A percentile compares a stretch with the other conserved stretches of the same genome.
Conservation (phyloP, 2,113 vertebrate species). For the Athene cunicularia region DNA sequence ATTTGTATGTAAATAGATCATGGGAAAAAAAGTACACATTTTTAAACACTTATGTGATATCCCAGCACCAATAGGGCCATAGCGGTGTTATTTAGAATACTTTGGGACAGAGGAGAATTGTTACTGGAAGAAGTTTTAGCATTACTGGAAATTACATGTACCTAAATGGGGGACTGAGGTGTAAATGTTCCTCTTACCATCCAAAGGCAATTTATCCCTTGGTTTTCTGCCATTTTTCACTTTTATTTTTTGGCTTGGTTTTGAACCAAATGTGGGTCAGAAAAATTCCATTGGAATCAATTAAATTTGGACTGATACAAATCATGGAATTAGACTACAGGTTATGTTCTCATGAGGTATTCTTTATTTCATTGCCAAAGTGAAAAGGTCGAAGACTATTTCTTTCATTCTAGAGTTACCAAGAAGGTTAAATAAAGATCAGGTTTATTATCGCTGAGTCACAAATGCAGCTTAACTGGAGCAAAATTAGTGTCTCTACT, state of each 20-base stretch:
- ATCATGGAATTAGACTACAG: neutral
- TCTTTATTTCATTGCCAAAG: conserved; percentile 38
- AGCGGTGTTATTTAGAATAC: neutral
- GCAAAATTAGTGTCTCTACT: conserved; percentile 2
- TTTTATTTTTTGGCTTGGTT: neutral
- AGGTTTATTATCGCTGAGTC: conserved; percentile 17
- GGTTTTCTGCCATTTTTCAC: neutral
- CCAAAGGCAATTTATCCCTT: neutral
- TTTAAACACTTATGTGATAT: neutral
- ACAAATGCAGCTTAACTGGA: conserved; percentile 9
- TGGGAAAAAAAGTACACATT: neutral
- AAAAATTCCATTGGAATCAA: conserved; percentile 3
- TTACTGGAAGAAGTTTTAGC: neutral
- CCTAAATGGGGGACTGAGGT: neutral
- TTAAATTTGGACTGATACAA: neutral
- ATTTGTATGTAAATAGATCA: neutral
- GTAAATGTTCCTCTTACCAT: neutral
- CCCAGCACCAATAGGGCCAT: rapidly evolving
- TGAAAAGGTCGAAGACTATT: neutral
- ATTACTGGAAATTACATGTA: neutral
- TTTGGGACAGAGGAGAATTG: neutral
- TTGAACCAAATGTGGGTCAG: neutral
- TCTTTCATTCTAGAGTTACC: conserved; percentile 1
- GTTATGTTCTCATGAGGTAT: neutral
- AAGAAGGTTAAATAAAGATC: conserved; percentile 1